Evolutionary conservation across 2,797 vertebrate genomes (phyloP).

Genomic region (Etheostoma perlongum): DNA sequence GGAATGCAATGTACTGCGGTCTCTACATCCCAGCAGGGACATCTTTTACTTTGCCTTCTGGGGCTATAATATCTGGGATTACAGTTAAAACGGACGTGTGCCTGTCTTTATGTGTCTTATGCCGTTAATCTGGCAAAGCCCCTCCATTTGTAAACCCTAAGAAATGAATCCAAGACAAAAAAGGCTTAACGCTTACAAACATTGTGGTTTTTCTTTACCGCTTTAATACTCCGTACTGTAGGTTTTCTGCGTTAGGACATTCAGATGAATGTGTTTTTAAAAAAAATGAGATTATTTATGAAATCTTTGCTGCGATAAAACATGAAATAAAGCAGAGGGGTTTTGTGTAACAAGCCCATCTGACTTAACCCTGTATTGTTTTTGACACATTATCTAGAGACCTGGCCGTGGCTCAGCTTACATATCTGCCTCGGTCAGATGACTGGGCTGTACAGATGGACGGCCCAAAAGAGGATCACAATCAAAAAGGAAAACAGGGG

Average conservation of each 20-base stretch:
- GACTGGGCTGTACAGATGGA: constrained; percentile 52
- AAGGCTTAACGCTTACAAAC: constrained; percentile 24
- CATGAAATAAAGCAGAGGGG: constrained; percentile 1
- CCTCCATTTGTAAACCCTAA: constrained; percentile 50
- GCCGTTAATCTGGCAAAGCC: constrained; percentile 65
- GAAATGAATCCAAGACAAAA: constrained; percentile 61
- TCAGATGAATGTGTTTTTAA: neutral
- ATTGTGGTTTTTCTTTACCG: neutral
- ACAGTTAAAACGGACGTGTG: constrained; percentile 47
- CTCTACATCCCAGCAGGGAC: neutral
- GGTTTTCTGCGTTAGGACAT: neutral
- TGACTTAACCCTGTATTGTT: neutral
- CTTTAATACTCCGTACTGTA: neutral
- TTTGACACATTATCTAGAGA: constrained; percentile 30
- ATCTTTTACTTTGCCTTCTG: constrained; percentile 39
- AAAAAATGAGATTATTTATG: constrained; percentile 11
- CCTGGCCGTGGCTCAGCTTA: constrained; percentile 14
- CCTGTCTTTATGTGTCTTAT: constrained; percentile 23
- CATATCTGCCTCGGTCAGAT: constrained; percentile 32
- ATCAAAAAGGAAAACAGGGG: constrained; percentile 34
- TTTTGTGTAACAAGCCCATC: constrained; percentile 4
- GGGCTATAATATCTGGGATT: constrained; percentile 49
- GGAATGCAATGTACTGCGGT: neutral
- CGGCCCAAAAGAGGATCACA: constrained; percentile 42
- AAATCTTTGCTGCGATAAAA: neutral